A percentile compares a stretch with the other conserved stretches of the same genome.
These are phyloP conservation scores for Andrena cerasifolii DNA, from an alignment of 1,140 invertebrate species.

Conservation along the genomic window DNA sequence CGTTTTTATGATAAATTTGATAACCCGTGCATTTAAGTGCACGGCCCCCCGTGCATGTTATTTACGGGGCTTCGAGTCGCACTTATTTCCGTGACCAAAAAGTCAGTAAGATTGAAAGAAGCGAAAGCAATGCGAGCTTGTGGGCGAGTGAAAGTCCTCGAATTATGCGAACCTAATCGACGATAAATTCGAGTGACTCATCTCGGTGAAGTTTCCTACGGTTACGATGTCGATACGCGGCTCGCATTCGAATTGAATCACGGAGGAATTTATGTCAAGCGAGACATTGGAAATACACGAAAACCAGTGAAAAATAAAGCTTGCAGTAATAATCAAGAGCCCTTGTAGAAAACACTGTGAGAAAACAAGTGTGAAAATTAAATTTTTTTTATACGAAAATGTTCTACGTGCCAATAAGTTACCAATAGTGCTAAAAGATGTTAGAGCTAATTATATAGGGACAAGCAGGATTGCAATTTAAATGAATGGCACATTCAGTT, in stretches of 20 bases:
- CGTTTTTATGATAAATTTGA: too few species aligned
- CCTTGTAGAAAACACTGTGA: too few species aligned
- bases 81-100: constrained; percentile 1
- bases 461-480: too few species aligned
- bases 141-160: constrained; percentile 54
- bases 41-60: neutral
- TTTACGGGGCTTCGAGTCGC: neutral
- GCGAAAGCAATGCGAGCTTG: constrained; percentile 45
- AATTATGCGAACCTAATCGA: constrained; percentile 55
- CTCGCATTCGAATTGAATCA: neutral
- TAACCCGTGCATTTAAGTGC: too few species aligned
- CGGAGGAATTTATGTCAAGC: neutral
- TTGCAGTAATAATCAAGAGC: neutral
- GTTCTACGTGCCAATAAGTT: too few species aligned
- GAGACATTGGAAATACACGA: neutral
- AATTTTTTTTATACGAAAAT: too few species aligned
- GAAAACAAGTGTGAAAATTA: too few species aligned
- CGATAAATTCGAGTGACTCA: constrained; percentile 44
- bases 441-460: too few species aligned
- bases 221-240: neutral
- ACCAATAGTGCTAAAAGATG: too few species aligned
- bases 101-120: neutral
- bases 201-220: constrained; percentile 18
- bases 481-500: too few species aligned
- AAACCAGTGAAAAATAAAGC: neutral